phyloP scores from a whole-genome alignment of 2,797 vertebrate genomes.

The Emys orbicularis region DNA sequence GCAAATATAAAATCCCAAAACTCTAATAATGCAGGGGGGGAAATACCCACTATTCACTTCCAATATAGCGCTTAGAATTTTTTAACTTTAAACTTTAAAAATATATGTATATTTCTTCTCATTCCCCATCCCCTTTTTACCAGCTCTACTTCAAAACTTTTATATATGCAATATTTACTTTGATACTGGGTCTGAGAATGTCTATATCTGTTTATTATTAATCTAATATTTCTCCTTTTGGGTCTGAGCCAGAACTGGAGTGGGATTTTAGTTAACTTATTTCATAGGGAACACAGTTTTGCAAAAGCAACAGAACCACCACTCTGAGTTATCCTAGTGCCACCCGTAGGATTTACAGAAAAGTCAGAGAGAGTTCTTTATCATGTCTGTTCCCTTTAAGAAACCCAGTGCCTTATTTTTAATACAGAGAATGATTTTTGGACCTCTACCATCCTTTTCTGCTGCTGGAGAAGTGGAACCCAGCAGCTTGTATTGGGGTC shows the following conservation, averaged over 20 bases:
- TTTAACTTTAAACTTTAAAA: not conserved
- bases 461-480: slow-evolving; percentile 12
- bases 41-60: not conserved
- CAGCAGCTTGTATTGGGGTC: not conserved
- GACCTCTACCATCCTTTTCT: not conserved
- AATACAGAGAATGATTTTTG: not conserved
- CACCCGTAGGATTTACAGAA: not conserved
- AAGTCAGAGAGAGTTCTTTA: not conserved
- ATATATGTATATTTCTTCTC: not conserved
- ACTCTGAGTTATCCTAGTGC: not conserved
- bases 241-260: not conserved
- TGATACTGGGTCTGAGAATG: not conserved
- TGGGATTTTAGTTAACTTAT: not conserved
- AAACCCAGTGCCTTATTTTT: not conserved
- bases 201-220: not conserved
- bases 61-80: not conserved
- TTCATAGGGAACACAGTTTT: too few relatives aligned
- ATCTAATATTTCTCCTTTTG: not conserved
- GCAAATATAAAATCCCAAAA: not conserved
- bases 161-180: not conserved
- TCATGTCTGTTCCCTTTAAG: not conserved
- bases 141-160: not conserved
- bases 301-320: not conserved
- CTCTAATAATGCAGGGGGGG: slow-evolving; percentile 14
- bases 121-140: not conserved